Base-by-base conservation (phyloP, 2,888 invertebrate genomes). In the Parnassius apollo region DNA sequence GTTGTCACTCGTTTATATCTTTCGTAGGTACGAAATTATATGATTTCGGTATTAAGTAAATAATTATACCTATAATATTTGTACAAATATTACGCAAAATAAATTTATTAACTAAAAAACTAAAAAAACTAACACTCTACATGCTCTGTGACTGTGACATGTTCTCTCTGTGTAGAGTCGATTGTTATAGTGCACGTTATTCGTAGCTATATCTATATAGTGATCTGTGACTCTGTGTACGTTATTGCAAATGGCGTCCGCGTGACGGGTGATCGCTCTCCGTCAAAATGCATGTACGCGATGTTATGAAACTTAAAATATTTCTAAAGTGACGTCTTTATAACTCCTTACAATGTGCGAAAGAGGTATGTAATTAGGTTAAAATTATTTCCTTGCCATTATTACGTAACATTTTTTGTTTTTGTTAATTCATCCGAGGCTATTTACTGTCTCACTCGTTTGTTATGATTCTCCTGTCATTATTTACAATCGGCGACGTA, bases 401-500 rank as follows among this genome's bases (percentile, higher is more conserved):
- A 74, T 85, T 84, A 83, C 79, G 81, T 84, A 84, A 86, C 75
- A 69, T 60, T 73, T 69, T 76, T 80, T 80, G 81, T 84, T 83
- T 83, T 78, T 76, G 82, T 81, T 76, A 76, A 65, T 75, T 75
- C 73, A 73, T 72, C 77, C 71, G 75, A 76, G 71, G 74, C 72
- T 73, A 76, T 83, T 73, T 69, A 71, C 81, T 69, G 74, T 88
- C 88, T 85, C 89, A 69, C 82, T 88, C 89, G 75, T 79, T 87
- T 90, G 88, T 89, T 90, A 83, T 89, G 88, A 85, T 87, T 84
- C 82, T 80, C 77, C 80, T 82, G 82, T 82, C 86, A 84, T 88
- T 90, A 90, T 90, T 89, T 90, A 90, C 90, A 86, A 81, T 86
- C 80, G 78, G 76, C 76, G 77, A 85, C 73, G 74, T 88, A 84